These are phyloP conservation scores for Brassicogethes aeneus DNA, from an alignment of 2,888 invertebrate genomes.

Conservation along the genomic window DNA sequence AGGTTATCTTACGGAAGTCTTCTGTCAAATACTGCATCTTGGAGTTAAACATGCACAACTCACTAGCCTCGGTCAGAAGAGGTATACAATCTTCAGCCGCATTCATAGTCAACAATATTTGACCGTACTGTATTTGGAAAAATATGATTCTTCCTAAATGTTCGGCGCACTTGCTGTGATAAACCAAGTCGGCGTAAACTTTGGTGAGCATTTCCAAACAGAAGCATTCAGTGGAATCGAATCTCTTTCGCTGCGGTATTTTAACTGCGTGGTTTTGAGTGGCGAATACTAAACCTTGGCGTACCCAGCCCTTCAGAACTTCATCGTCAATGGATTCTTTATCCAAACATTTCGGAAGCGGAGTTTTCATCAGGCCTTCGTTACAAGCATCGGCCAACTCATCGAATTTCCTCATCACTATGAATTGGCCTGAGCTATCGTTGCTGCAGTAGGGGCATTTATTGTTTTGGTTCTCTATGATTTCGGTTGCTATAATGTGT, in stretches of 20 bases:
- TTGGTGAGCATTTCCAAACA: constrained; percentile 25
- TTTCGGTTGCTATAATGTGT: constrained; percentile 45
- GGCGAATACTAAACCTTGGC: constrained; percentile 10
- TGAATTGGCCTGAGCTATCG: constrained; percentile 14
- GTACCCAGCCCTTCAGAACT: constrained; percentile 1
- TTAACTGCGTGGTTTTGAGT: neutral
- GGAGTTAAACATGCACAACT: constrained; percentile 10
- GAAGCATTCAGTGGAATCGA: constrained; percentile 24
- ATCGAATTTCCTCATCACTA: constrained; percentile 5
- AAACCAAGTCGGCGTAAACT: constrained; percentile 20
- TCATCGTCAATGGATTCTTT: neutral
- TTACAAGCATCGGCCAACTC: constrained; percentile 7
- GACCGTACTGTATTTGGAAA: constrained; percentile 32
- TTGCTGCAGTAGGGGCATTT: constrained; percentile 43
- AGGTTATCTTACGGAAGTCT: constrained; percentile 16
- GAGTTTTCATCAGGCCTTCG: neutral
- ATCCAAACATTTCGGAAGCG: neutral
- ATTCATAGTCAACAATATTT: constrained; percentile 28
- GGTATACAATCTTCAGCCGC: constrained; percentile 30
- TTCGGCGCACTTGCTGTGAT: constrained; percentile 20
- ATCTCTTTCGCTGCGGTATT: constrained; percentile 16
- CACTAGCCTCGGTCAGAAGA: constrained; percentile 12
- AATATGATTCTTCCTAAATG: constrained; percentile 26
- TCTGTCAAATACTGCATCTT: constrained; percentile 10
- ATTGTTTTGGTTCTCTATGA: constrained; percentile 44